Evolutionary conservation across 2,797 vertebrate species (phyloP).

Genomic region (Manis pentadactyla): DNA sequence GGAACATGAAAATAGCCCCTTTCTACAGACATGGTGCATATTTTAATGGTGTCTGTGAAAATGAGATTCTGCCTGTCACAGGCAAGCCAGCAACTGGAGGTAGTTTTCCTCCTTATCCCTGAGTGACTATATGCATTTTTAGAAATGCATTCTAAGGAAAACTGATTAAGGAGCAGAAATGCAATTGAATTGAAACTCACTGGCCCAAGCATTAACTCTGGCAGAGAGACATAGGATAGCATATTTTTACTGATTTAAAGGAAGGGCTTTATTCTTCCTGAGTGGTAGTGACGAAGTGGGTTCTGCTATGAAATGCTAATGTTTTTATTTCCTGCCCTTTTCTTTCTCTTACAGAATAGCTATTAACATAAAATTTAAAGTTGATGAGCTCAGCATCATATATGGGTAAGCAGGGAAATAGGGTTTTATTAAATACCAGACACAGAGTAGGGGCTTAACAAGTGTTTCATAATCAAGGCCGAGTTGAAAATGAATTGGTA

Average conservation of each 20-base stretch:
- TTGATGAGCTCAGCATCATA: constrained; percentile 23
- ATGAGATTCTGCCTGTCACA: constrained; percentile 58
- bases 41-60: constrained; percentile 60
- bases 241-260: constrained; percentile 1
- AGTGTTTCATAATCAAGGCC: background rate
- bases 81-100: background rate
- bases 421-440: constrained; percentile 17
- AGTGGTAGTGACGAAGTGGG: background rate
- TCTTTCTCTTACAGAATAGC: background rate
- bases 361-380: constrained; percentile 40
- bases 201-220: background rate
- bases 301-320: background rate
- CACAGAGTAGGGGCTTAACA: background rate
- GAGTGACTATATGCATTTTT: constrained; percentile 59
- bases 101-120: constrained; percentile 22
- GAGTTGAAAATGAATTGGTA: background rate
- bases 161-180: constrained; percentile 63
- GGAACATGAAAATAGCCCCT: constrained; percentile 45
- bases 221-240: background rate
- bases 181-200: constrained; percentile 58
- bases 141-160: constrained; percentile 66
- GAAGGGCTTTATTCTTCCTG: background rate
- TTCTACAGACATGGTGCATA: constrained; percentile 18
- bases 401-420: background rate
- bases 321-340: constrained; percentile 34